Evolutionary conservation across 1,140 invertebrate species (phyloP), one percentile per base, ranked within the genome.

Genomic region (Penaeus chinensis): DNA sequence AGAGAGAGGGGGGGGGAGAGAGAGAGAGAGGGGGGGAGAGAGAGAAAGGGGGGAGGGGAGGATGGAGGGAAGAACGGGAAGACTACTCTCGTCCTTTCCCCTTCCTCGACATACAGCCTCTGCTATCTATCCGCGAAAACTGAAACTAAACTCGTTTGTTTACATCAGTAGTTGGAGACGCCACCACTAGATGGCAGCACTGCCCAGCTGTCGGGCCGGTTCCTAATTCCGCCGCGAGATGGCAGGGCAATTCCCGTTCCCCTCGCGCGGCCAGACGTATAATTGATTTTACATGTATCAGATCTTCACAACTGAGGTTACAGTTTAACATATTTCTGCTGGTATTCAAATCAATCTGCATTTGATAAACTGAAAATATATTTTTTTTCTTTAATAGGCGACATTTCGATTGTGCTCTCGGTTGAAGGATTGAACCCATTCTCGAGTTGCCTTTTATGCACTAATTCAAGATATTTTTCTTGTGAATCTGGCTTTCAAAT

Each of bases 91-190:
- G 3, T 7, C 5, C 47, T 47, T 47, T 47, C 47, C 47, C 11
- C 47, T 10, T 0, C 47, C 47, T 47, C 0, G 11, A 47, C 11
- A 5, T 5, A 47, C 47, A 0, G 47, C 47, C 1, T 47, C 82
- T 76, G 69, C 66, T 69, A 84, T 74, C 82, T 84, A 74, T 10
- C 82, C 65, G 69, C n/a, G 20, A 61, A 8, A 20, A 42, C 20
- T 0, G 47, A 47, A 42, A 84, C 82, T 76, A 27, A 18, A 7
- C 42, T 13, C 13, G 13, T 76, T 61, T 84, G 71, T 84, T 84
- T 74, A 84, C 82, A 84, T 76, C 82, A 16, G 4, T 27, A 74
- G 82, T 84, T 76, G n/a, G 54, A 27, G 69, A 76, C 69, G 66
- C 82, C 62, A 4, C 47, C 82, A 60, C 42, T 13, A 84, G 82